phyloP scores from a whole-genome alignment of 2,888 invertebrate genomes.

The Eupithecia vulgata region DNA sequence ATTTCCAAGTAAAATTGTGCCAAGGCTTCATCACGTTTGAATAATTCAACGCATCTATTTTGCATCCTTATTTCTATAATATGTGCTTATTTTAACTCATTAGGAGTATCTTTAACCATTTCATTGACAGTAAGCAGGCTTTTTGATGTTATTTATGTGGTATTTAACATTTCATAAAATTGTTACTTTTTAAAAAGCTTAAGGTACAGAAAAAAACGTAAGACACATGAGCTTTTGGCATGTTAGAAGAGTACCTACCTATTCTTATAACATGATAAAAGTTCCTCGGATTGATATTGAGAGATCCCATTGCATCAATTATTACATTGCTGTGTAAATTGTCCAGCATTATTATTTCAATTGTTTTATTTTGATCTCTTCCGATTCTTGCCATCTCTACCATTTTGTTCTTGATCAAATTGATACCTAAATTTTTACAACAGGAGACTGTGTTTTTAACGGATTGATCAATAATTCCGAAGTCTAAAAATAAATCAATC shows the following conservation, averaged over 20 bases:
- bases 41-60: conserved; percentile 33
- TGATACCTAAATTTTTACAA: background rate
- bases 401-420: background rate
- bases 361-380: no score
- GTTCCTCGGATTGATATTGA: no score
- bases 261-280: no score
- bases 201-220: background rate
- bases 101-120: background rate
- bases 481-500: background rate
- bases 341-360: no score
- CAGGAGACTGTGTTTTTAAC: background rate
- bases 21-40: conserved; percentile 23
- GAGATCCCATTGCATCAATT: no score
- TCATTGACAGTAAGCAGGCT: background rate
- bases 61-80: conserved; percentile 57
- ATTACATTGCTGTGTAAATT: no score
- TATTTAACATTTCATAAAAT: background rate
- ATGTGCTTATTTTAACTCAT: conserved; percentile 28
- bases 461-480: no score
- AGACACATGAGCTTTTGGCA: background rate
- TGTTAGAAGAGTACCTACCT: no score
- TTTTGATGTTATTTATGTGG: background rate
- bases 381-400: background rate
- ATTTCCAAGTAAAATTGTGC: conserved; percentile 27
- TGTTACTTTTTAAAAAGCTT: background rate